Evolutionary conservation across 1,140 invertebrate genomes (phyloP).

Genomic region (Drosophila navojoa): DNA sequence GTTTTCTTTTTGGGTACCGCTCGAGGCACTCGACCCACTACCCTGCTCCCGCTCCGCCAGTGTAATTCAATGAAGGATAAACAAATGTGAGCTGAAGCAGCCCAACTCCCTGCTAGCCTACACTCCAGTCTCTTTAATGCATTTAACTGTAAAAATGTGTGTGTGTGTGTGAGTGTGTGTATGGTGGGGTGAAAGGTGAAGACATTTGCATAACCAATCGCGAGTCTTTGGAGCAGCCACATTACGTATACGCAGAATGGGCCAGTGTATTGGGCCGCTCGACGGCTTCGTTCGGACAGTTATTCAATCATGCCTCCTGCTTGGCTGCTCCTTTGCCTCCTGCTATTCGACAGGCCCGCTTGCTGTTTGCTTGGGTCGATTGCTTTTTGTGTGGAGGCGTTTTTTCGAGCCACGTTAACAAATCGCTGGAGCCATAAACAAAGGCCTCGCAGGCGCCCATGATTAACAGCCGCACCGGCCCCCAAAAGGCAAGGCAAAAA

Average conservation of each 20-base stretch:
- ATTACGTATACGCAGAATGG: conserved; percentile 44
- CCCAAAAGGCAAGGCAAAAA: background rate
- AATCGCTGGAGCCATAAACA: conserved; percentile 48
- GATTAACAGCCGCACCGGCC: conserved; percentile 29
- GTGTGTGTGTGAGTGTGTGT: background rate
- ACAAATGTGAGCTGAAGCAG: conserved; percentile 7
- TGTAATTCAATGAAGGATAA: conserved; percentile 46
- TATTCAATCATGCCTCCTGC: conserved; percentile 32
- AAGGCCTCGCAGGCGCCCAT: conserved; percentile 22
- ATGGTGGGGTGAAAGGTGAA: background rate
- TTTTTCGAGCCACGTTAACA: conserved; percentile 50
- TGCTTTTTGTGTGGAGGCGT: conserved; percentile 29
- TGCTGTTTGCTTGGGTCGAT: conserved; percentile 43
- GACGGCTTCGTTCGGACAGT: conserved; percentile 7
- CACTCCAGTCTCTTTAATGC: background rate
- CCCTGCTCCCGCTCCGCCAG: background rate
- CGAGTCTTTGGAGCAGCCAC: conserved; percentile 9
- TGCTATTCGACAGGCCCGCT: background rate
- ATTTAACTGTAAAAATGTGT: conserved; percentile 31
- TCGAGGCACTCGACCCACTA: background rate
- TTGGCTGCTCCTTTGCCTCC: no score
- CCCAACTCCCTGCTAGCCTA: background rate
- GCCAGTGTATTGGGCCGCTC: conserved; percentile 6
- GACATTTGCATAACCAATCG: conserved; percentile 50
- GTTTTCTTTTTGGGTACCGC: conserved; percentile 23